A percentile compares a stretch with the other conserved stretches of the same genome.
Evolutionary conservation across 2,888 invertebrate species (phyloP).

Genomic region (Leptogaster cylindrica): DNA sequence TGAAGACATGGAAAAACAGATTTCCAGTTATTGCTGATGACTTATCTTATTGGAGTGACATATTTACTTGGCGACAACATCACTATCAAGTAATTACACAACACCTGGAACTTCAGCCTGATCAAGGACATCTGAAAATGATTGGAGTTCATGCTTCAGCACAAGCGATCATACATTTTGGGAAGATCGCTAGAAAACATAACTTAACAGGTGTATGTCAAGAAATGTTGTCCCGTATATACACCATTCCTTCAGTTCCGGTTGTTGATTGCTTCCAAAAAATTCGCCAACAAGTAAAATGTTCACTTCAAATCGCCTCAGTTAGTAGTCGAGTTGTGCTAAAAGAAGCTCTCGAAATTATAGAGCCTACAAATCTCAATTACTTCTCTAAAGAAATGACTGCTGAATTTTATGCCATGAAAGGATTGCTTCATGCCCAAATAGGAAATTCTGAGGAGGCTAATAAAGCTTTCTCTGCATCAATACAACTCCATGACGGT

Average conservation of each 20-base stretch:
- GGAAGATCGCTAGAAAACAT: conserved; percentile 95
- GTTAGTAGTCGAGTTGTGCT: conserved; percentile 82
- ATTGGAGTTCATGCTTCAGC: conserved; percentile 81
- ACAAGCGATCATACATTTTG: conserved; percentile 92
- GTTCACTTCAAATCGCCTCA: conserved; percentile 90
- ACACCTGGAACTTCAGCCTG: conserved; percentile 72
- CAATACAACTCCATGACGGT: conserved; percentile 91
- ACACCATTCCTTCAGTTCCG: conserved; percentile 94
- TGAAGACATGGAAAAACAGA: conserved; percentile 98
- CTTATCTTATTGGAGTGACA: conserved; percentile 96
- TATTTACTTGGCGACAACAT: conserved; percentile 97
- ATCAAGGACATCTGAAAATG: conserved; percentile 79
- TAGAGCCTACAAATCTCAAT: conserved; percentile 93
- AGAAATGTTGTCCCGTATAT: conserved; percentile 89
- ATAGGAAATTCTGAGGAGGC: conserved; percentile 92
- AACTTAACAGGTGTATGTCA: conserved; percentile 88
- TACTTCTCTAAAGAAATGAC: conserved; percentile 96
- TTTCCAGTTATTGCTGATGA: conserved; percentile 96
- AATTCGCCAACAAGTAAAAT: conserved; percentile 95
- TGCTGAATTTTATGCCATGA: conserved; percentile 94
- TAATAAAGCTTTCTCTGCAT: conserved; percentile 93
- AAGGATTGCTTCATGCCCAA: conserved; percentile 86
- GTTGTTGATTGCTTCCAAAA: conserved; percentile 95
- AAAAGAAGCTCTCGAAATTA: conserved; percentile 92
- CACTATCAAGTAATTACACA: conserved; percentile 93